Conservation (phyloP, 2,113 vertebrate genomes). For the Gallinago jamesoni region DNA sequence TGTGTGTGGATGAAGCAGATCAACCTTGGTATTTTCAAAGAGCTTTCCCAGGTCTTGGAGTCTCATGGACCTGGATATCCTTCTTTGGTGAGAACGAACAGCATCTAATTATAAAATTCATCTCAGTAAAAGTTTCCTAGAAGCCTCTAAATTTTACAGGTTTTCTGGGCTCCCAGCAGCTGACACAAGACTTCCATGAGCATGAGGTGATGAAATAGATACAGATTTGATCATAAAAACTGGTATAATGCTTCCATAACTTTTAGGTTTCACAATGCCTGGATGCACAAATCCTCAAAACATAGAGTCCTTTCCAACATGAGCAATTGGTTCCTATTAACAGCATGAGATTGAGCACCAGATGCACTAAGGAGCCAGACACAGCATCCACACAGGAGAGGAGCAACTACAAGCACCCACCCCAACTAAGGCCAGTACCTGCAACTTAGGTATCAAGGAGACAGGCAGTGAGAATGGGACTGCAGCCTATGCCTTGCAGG, state of each 20-base stretch:
- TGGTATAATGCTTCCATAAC: background rate
- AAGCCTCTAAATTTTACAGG: background rate
- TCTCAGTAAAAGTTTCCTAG: background rate
- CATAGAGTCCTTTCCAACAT: background rate
- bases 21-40: background rate
- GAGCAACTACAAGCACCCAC: background rate
- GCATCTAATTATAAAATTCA: background rate
- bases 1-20: background rate
- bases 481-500: background rate
- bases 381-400: background rate
- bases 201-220: background rate
- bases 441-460: background rate
- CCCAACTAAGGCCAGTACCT: background rate
- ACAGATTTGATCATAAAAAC: background rate
- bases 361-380: background rate
- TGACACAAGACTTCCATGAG: background rate
- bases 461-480: background rate
- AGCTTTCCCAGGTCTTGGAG: background rate
- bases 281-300: background rate
- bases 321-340: background rate
- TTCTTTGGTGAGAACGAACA: background rate
- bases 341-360: background rate
- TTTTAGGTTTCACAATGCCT: background rate
- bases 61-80: background rate
- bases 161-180: background rate